Base-by-base conservation (phyloP, 2,888 invertebrate genomes). In the Nymphalis urticae region DNA sequence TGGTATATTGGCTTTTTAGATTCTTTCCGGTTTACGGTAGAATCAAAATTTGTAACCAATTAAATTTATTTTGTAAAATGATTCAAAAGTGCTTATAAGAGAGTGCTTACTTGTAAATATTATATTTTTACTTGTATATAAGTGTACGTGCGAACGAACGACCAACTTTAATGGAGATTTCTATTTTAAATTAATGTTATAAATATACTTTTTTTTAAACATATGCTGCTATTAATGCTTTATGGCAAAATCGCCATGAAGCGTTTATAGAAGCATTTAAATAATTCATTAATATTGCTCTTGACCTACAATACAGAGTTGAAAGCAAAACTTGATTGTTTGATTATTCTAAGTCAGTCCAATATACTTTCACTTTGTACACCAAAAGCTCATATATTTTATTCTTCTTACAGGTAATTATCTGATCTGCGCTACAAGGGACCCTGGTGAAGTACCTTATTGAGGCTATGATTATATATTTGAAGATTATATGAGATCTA, bases 291-390 rank as follows among this genome's bases (percentile, higher is more conserved):
- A 65, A 58, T 56, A 50, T 10, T 53, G 72, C 47, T 69, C 69
- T 72, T 72, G 72, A 72, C 69, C 69, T 58, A 62, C 17, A 69
- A 56, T 50, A 36, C 16, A 7, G 19, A 24, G 58, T 60, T 60
- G 59, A 65, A 65, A 65, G 58, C 51, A 51, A 65, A 51, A 59
- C 59, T 65, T 42, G 65, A 21, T 50, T 59, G 50, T 65, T 50
- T 27, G 16, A 56, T 16, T 24, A 56, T 27, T 56, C 32, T 32
- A 56, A 10, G 17, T n/a, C 27, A 32, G 54, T 27, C 16, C 32
- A 7, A 42, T 42, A 56, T 32, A 56, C 54, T 56, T 56, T 56
- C 54, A 17, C 54, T 56, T 27, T 56, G 16, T 56, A 17, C 13
- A 19, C 10, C 1, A 32, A 56, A 32, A 27, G 9, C 16, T 6